phyloP scores from a whole-genome alignment of 2,797 vertebrate species.

The Crypturellus tataupa region DNA sequence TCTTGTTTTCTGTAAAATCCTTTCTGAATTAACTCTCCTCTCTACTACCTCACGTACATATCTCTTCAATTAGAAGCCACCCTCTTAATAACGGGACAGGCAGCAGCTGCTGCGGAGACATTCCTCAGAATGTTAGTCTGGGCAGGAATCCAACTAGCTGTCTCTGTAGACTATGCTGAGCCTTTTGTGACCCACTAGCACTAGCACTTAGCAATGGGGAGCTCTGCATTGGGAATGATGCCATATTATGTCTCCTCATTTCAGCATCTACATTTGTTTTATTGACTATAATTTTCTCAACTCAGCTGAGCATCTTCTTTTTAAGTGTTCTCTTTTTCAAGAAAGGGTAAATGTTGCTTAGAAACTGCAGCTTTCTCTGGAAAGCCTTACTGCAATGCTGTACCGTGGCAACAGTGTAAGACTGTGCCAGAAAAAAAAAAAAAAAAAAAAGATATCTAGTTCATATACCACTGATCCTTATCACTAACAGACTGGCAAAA shows the following conservation, averaged over 20 bases:
- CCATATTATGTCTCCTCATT: background rate
- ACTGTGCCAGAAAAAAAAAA: background rate
- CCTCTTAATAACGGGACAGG: constrained; percentile 11
- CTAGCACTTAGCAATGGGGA: constrained; percentile 41
- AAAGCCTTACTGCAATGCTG: constrained; percentile 51
- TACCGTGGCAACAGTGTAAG: background rate
- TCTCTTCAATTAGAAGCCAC: constrained; percentile 31
- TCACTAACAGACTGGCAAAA: background rate
- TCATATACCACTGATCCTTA: background rate
- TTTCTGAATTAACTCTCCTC: constrained; percentile 45
- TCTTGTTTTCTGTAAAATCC: constrained; percentile 25
- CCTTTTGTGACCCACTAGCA: constrained; percentile 60
- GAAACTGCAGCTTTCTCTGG: constrained; percentile 39
- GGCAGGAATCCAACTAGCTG: constrained; percentile 63
- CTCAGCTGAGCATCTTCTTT: constrained; percentile 9
- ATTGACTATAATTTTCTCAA: background rate
- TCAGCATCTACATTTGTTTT: constrained; percentile 11
- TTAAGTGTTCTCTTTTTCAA: background rate
- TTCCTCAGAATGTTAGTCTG: constrained; percentile 61
- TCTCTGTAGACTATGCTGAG: constrained; percentile 41
- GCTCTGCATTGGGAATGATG: constrained; percentile 30
- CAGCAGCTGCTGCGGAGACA: constrained; percentile 64
- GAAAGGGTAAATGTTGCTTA: constrained; percentile 48
- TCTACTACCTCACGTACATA: background rate
- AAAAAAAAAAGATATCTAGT: background rate